Base-by-base conservation (phyloP, 2,113 vertebrate species). In the Hemicordylus capensis region DNA sequence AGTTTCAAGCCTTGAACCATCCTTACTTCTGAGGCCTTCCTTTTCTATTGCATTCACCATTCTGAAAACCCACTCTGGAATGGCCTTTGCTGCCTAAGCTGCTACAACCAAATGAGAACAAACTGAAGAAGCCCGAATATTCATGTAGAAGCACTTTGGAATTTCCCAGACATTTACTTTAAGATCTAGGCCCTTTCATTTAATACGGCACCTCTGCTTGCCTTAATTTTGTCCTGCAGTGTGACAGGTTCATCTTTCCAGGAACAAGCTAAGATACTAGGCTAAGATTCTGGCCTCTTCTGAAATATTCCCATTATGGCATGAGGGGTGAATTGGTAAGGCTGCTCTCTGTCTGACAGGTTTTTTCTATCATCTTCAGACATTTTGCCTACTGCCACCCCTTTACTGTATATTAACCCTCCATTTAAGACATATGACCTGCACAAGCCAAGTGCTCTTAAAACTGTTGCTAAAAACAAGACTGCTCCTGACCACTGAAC, bases 381-480 rank as follows among this genome's bases (percentile, higher is more conserved):
- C 19, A 51, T 84, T 84, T 75, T 80, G 67, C 76, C 37, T 83
- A 81, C 86, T 87, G 82, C 84, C 83, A 84, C 90, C 48, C 77
- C 75, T 91, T 92, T 0, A 0, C 77, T 83, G 80, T 48, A 42
- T 39, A 85, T 91, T 87, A 87, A 85, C 89, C 73, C 19, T 95
- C 89, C 84, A 79, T 64, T 37, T 87, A 64, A 31, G 75, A 80
- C 39, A 22, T 89, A 88, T 84, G 59, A 56, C 84, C 93, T 90
- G 87, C 80, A 88, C 91, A 88, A 91, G 89, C 85, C 90, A 63
- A 88, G 70, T 3, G 0, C 85, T 94, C 94, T 83, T 89, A 90
- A 85, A 91, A 64, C 87, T 89, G 88, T 93, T 93, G 89, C 90
- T 95, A 92, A 95, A 95, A 95, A 87, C 76, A 90, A 70, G 90